phyloP scores from a whole-genome alignment of 1,140 invertebrate species.

The Zaprionus lachaisei region DNA sequence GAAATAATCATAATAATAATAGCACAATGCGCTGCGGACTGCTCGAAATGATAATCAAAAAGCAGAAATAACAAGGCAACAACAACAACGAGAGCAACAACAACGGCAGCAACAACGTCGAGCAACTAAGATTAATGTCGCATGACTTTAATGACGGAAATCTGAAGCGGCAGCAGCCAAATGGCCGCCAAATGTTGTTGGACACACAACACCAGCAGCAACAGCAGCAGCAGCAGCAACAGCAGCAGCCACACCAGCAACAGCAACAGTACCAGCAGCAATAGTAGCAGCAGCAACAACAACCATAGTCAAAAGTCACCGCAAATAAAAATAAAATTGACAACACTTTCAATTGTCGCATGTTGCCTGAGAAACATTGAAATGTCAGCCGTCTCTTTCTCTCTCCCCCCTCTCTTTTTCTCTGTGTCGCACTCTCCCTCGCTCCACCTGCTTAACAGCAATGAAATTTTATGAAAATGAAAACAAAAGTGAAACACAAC shows the following conservation, averaged over 20 bases:
- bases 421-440: background rate
- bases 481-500: conserved; percentile 52
- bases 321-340: conserved; percentile 42
- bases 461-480: conserved; percentile 37
- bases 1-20: conserved; percentile 56
- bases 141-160: conserved; percentile 60
- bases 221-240: background rate
- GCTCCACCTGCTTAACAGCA: conserved; percentile 17
- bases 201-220: conserved; percentile 15
- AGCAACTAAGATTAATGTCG: conserved; percentile 54
- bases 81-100: conserved; percentile 5
- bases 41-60: conserved; percentile 26
- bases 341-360: conserved; percentile 58
- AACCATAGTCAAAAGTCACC: conserved; percentile 17
- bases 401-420: background rate
- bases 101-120: conserved; percentile 7
- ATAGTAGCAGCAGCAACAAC: conserved; percentile 1
- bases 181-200: conserved; percentile 38
- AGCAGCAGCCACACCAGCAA: background rate
- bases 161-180: conserved; percentile 36
- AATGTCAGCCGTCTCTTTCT: background rate
- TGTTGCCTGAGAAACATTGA: conserved; percentile 45
- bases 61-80: conserved; percentile 39
- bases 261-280: background rate
- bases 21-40: conserved; percentile 16